These are phyloP conservation scores for Drosophila putrida DNA, from an alignment of 2,888 invertebrate species.

Conservation along the genomic window DNA sequence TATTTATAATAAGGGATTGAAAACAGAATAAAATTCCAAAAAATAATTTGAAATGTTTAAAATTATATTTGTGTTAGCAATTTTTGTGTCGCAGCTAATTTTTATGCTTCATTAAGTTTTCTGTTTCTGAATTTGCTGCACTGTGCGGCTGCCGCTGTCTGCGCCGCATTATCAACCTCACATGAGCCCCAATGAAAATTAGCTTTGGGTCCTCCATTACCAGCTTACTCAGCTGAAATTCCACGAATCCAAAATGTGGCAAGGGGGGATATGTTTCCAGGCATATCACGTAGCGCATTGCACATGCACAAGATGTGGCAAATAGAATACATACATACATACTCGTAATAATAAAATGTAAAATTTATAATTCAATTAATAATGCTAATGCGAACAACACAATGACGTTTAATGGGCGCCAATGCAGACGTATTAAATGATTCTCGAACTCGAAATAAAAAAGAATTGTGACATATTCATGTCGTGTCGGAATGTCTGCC, in stretches of 20 bases:
- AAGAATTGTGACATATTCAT: constrained; percentile 3
- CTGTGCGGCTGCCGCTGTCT: constrained; percentile 29
- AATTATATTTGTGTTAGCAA: neutral
- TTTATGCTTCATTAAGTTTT: neutral
- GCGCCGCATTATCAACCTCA: constrained; percentile 25
- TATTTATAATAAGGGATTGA: no score
- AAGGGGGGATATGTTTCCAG: constrained; percentile 40
- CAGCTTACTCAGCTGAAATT: constrained; percentile 66
- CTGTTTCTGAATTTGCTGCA: constrained; percentile 11
- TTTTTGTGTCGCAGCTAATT: neutral
- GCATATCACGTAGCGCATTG: constrained; percentile 76
- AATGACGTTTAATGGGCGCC: constrained; percentile 34
- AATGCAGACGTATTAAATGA: constrained; percentile 14
- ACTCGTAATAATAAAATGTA: constrained; percentile 81
- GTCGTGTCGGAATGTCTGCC: constrained; percentile 36
- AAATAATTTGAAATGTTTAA: no score
- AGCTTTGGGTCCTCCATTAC: constrained; percentile 56
- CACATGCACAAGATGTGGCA: constrained; percentile 27
- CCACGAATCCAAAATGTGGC: constrained; percentile 42
- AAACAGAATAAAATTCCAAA: no score
- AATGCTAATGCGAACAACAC: constrained; percentile 68
- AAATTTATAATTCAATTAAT: constrained; percentile 85
- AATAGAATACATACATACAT: constrained; percentile 33
- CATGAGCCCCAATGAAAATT: constrained; percentile 75
- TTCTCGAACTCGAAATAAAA: constrained; percentile 9